A percentile compares a stretch with the other conserved stretches of the same genome.
Conservation (phyloP, 2,113 vertebrate genomes). For the Phainopepla nitens region DNA sequence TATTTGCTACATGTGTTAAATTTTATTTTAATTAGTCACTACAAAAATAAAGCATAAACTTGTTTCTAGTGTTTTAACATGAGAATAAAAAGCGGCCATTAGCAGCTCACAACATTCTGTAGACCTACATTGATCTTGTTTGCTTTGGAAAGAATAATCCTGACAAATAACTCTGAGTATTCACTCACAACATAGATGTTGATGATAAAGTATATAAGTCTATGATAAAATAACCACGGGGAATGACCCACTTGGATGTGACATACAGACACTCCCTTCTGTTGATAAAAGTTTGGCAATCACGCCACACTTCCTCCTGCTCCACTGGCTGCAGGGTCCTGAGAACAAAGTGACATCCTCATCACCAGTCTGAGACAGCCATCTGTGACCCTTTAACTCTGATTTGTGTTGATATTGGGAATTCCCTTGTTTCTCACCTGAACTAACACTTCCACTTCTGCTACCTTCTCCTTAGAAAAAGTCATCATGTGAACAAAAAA, state of each 20-base stretch:
- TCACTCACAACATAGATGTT: not conserved
- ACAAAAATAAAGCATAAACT: not conserved
- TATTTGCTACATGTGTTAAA: not conserved
- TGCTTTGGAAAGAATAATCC: not conserved
- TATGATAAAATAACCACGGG: not conserved
- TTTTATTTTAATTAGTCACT: not conserved
- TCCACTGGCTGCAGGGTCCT: not conserved
- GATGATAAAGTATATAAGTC: not conserved
- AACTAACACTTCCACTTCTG: not conserved
- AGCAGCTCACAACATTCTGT: not conserved
- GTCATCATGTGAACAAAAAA: not conserved
- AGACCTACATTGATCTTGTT: not conserved
- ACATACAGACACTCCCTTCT: not conserved
- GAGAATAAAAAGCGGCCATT: not conserved
- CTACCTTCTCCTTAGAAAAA: not conserved
- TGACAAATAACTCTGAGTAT: not conserved
- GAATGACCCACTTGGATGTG: not conserved
- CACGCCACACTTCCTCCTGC: not conserved
- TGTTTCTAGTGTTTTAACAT: not conserved
- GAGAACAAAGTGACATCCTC: not conserved
- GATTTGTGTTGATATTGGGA: not conserved
- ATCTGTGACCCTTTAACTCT: not conserved
- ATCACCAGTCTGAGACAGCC: not conserved
- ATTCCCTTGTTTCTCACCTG: not conserved
- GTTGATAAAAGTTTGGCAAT: not conserved